Conservation (phyloP, 2,113 vertebrate species). For the Malurus alboscapulatus region DNA sequence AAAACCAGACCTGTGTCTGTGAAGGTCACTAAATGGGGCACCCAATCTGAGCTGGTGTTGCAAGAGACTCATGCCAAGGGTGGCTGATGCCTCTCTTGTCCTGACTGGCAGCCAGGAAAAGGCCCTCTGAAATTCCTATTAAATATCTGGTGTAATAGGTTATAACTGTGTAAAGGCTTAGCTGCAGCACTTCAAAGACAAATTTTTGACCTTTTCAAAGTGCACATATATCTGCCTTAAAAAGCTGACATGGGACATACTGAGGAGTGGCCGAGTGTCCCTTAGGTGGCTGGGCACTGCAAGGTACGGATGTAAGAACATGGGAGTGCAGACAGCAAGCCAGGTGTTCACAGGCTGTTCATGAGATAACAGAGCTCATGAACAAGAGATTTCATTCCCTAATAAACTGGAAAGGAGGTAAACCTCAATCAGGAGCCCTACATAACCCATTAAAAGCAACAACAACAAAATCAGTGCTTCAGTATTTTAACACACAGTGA, state of each 20-base stretch:
- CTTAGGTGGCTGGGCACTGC: neutral
- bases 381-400: neutral
- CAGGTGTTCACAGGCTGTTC: neutral
- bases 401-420: neutral
- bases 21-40: neutral
- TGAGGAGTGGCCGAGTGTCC: neutral
- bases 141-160: neutral
- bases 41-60: neutral
- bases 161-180: neutral
- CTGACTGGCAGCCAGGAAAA: neutral
- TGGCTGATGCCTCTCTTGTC: neutral
- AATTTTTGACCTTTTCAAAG: neutral
- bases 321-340: neutral
- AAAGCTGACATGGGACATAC: neutral
- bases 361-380: neutral
- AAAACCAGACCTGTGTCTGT: neutral
- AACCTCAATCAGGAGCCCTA: neutral
- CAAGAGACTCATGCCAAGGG: neutral
- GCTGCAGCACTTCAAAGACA: neutral
- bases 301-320: neutral
- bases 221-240: neutral
- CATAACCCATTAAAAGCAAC: neutral
- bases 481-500: neutral
- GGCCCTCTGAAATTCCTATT: neutral
- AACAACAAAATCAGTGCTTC: neutral